phyloP scores from a whole-genome alignment of 2,888 invertebrate species.

The Archips crataeganus region DNA sequence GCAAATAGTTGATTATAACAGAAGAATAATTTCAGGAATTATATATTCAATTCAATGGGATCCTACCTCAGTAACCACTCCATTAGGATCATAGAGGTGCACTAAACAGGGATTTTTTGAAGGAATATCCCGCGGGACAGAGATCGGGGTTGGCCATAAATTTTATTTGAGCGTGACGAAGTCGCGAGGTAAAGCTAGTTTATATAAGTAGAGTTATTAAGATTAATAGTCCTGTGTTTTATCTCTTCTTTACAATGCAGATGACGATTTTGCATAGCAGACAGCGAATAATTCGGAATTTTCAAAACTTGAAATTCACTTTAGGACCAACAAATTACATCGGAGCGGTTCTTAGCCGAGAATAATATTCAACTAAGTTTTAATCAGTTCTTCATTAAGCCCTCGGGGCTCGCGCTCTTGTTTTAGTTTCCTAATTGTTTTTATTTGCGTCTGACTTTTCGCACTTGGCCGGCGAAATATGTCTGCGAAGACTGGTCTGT shows the following conservation, averaged over 20 bases:
- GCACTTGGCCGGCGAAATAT: conserved; percentile 12
- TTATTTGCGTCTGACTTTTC: conserved; percentile 54
- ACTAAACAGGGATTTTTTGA: too few relatives aligned
- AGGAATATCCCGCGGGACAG: too few relatives aligned
- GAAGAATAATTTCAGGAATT: too few relatives aligned
- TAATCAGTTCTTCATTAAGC: conserved; percentile 69
- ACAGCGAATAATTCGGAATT: conserved; percentile 4
- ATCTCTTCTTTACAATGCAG: conserved; percentile 23
- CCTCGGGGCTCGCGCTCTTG: conserved; percentile 51
- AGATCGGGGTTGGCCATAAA: too few relatives aligned
- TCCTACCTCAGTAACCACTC: too few relatives aligned
- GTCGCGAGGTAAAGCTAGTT: too few relatives aligned
- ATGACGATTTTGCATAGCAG: conserved; percentile 6
- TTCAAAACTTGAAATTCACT: conserved; percentile 37
- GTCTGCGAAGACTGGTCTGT: background rate
- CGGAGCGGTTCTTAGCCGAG: conserved; percentile 24
- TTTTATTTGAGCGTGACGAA: too few relatives aligned
- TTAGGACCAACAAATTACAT: conserved; percentile 33
- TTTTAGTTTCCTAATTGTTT: conserved; percentile 62
- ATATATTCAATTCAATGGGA: too few relatives aligned
- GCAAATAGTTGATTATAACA: too few relatives aligned
- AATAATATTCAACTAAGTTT: conserved; percentile 56
- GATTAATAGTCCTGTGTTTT: too few relatives aligned
- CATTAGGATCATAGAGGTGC: too few relatives aligned
- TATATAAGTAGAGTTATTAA: too few relatives aligned